Evolutionary conservation across 2,888 invertebrate genomes (phyloP).

Genomic region (Xylota sylvarum): DNA sequence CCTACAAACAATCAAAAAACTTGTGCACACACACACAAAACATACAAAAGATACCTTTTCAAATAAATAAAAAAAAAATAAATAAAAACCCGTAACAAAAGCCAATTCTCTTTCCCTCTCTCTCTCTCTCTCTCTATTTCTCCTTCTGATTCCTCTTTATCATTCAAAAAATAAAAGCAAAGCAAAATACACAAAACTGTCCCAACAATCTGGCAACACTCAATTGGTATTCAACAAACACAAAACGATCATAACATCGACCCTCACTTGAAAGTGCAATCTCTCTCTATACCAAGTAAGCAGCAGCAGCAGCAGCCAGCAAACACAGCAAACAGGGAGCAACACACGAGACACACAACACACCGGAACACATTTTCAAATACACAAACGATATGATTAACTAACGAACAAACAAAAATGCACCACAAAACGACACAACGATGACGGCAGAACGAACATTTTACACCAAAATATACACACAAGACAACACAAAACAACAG

Average conservation of each 20-base stretch:
- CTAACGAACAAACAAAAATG: conserved; percentile 77
- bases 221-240: conserved; percentile 77
- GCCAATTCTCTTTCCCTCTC: conserved; percentile 50
- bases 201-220: conserved; percentile 76
- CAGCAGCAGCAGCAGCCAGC: conserved; percentile 39
- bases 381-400: conserved; percentile 77
- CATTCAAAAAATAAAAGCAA: conserved; percentile 1
- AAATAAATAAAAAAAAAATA: conserved; percentile 27
- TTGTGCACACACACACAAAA: conserved; percentile 59
- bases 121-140: conserved; percentile 43
- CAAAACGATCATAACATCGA: conserved; percentile 76
- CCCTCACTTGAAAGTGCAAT: conserved; percentile 76
- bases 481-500: conserved; percentile 67
- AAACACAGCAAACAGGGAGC: conserved; percentile 30
- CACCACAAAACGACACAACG: conserved; percentile 77
- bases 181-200: conserved; percentile 40
- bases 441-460: conserved; percentile 77
- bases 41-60: conserved; percentile 67
- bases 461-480: conserved; percentile 77
- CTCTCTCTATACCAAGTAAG: conserved; percentile 49
- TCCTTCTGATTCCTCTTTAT: conserved; percentile 12
- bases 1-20: conserved; percentile 63
- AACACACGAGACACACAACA: conserved; percentile 54
- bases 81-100: conserved; percentile 74
- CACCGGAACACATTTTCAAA: conserved; percentile 77